Conservation (phyloP, 2,888 invertebrate genomes). For the Pseudanteris insignis region DNA sequence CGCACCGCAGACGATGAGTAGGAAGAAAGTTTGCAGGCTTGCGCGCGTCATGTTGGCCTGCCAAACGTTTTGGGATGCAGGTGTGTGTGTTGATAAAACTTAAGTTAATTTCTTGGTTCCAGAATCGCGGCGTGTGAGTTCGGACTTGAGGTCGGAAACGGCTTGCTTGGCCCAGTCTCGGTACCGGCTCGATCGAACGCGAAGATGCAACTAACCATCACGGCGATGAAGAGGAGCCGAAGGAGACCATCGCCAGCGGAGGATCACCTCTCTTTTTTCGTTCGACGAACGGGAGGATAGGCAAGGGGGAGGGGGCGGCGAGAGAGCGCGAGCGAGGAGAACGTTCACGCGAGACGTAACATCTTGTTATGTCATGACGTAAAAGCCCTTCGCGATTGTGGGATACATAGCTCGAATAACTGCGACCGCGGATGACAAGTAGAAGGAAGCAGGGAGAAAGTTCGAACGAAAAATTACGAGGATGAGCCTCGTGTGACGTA, state of each 20-base stretch:
- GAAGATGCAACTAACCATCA: slow-evolving; percentile 61
- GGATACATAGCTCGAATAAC: slow-evolving; percentile 44
- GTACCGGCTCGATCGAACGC: slow-evolving; percentile 58
- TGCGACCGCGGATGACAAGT: slow-evolving; percentile 31
- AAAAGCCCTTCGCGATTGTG: slow-evolving; percentile 42
- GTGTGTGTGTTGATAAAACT: background rate
- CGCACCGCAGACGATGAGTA: too few relatives aligned
- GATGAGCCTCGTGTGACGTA: too few relatives aligned
- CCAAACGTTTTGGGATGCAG: background rate
- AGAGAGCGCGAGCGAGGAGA: slow-evolving; percentile 41
- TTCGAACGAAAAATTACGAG: slow-evolving; percentile 14
- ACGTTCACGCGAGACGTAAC: slow-evolving; percentile 47
- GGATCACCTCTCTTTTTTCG: slow-evolving; percentile 43
- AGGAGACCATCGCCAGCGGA: slow-evolving; percentile 43
- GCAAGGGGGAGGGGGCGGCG: too few relatives aligned
- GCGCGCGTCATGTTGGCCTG: slow-evolving; percentile 33
- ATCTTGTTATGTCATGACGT: slow-evolving; percentile 46
- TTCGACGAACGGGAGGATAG: too few relatives aligned
- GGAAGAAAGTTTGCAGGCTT: too few relatives aligned
- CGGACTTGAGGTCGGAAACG: slow-evolving; percentile 3
- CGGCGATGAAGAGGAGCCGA: slow-evolving; percentile 52
- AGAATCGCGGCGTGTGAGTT: slow-evolving; percentile 35
- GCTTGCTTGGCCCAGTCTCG: slow-evolving; percentile 13
- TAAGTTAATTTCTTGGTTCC: too few relatives aligned
- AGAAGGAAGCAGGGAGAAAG: slow-evolving; percentile 38